Evolutionary conservation across 2,888 invertebrate genomes (phyloP).

Genomic region (Brenthis ino): DNA sequence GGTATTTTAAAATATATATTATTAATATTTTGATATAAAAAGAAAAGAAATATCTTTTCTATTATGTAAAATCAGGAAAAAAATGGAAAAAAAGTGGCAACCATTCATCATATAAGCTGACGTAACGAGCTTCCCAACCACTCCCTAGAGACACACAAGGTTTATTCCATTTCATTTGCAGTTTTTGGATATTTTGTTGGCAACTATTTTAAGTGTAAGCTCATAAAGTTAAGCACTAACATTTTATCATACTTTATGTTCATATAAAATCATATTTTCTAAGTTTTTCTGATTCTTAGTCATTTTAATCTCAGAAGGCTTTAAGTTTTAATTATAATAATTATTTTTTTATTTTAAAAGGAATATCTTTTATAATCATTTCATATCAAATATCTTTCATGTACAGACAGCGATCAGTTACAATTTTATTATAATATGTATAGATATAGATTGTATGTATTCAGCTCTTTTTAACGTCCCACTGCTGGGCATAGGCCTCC

Average conservation of each 20-base stretch:
- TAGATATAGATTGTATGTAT: no score
- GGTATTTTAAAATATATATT: no score
- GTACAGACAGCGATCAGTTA: no score
- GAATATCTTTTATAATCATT: no score
- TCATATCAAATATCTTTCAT: no score
- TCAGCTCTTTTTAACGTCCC: no score
- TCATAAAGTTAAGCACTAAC: slow-evolving; percentile 5
- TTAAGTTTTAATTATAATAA: no score
- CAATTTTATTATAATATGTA: no score
- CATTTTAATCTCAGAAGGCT: no score
- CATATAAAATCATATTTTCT: not conserved
- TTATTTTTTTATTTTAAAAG: no score
- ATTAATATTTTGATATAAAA: not conserved
- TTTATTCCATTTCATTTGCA: slow-evolving; percentile 36
- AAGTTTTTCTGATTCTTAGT: not conserved
- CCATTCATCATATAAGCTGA: slow-evolving; percentile 37
- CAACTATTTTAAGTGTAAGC: slow-evolving; percentile 21
- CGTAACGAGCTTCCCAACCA: slow-evolving; percentile 31
- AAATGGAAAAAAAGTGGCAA: slow-evolving; percentile 21
- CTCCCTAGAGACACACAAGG: slow-evolving; percentile 25
- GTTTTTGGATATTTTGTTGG: slow-evolving; percentile 23
- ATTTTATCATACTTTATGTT: slow-evolving; percentile 13
- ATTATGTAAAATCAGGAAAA: slow-evolving; percentile 28
- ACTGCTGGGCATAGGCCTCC: no score
- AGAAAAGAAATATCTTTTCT: not conserved